A percentile compares a stretch with the other conserved stretches of the same genome.
phyloP scores from a whole-genome alignment of 2,797 vertebrate species.

The Sebastes vulpes region DNA sequence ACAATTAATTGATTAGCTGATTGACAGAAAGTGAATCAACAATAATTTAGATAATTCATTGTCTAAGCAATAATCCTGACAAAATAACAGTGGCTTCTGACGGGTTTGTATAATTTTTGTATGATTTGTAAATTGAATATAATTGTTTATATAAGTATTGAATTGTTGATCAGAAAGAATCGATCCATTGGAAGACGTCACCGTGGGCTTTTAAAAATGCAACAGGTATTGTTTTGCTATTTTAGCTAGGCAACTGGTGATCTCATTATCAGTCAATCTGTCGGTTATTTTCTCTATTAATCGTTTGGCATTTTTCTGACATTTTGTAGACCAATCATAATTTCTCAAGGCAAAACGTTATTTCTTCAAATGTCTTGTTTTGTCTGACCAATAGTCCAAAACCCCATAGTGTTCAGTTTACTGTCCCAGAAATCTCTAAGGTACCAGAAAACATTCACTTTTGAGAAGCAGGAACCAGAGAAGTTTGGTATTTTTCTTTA shows the following conservation, averaged over 20 bases:
- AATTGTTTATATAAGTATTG: neutral
- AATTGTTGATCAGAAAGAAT: too few species aligned
- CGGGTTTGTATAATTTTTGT: neutral
- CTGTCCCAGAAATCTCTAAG: neutral
- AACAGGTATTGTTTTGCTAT: neutral
- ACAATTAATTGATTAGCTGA: neutral
- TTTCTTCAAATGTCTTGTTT: neutral
- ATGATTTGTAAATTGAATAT: neutral
- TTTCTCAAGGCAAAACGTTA: rapidly evolving
- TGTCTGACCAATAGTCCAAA: neutral
- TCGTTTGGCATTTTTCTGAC: too few species aligned
- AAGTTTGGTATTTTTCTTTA: rapidly evolving
- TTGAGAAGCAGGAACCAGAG: neutral
- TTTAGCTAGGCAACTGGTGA: too few species aligned
- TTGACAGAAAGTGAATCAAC: neutral
- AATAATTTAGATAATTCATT: too few species aligned
- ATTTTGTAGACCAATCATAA: neutral
- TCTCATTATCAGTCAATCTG: neutral
- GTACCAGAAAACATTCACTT: neutral
- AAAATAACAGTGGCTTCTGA: neutral
- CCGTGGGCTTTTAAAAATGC: neutral
- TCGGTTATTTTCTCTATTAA: neutral
- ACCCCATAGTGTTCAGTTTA: neutral
- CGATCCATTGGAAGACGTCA: rapidly evolving
- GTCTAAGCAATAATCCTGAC: neutral